Base-by-base conservation (phyloP, 2,797 vertebrate genomes). In the Amazona finschi region DNA sequence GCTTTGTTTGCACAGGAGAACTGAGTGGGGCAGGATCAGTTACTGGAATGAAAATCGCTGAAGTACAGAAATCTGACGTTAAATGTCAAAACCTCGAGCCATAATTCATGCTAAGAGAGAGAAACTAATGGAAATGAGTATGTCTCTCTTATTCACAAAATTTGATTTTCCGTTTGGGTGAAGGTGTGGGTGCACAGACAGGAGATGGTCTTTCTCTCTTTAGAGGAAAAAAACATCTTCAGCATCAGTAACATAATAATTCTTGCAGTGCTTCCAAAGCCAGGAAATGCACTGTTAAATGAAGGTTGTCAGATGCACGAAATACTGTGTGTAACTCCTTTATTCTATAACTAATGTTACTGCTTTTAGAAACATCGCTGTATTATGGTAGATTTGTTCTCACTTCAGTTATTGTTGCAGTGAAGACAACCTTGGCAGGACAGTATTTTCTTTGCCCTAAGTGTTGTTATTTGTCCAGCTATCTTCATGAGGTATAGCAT, bases 111-210 rank as follows among this genome's bases (percentile, higher is more conserved):
- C 73, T 87, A 41, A 60, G 55, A 73, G 57, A 44, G 44, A 50
- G 19, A 85, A 93, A 44, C 8, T 17, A 36, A 31, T 30, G 20
- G 38, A 78, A 80, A 2, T 31, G 33, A 72, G 7, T 13, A 9
- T 50, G 24, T 44, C 3, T 64, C 31, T 76, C 20, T 24, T 33
- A 27, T 5, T 22, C 13, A 13, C 44, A 9, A 70, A 9, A 20
- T 13, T 60, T 66, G 19, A 12, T 75, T 50, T 79, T 72, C 22
- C 0, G 0, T 76, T 75, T 70, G 67, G 49, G 41, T 2, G 0
- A 49, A 90, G 17, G 13, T 33, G 22, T 67, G 36, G 6, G 47
- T 72, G 33, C 31, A 10, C 22, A 43, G 80, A 65, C 58, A 7
- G 8, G 8, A 46, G 7, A 1, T 75, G 50, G 22, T 58, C n/a